Base-by-base conservation (phyloP, 2,888 invertebrate genomes). In the Phania funesta region DNA sequence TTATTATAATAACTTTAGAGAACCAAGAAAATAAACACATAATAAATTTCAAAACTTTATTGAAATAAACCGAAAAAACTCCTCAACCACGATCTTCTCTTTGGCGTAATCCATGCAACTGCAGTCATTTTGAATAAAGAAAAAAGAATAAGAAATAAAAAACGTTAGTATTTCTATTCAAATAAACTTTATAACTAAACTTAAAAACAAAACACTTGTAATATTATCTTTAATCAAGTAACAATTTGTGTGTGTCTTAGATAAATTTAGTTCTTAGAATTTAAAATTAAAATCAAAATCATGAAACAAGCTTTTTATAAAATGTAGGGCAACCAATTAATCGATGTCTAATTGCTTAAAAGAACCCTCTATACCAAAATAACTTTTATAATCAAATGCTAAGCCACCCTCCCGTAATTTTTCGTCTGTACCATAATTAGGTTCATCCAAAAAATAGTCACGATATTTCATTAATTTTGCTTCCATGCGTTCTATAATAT, bases 331-430 rank as follows among this genome's bases (percentile, higher is more conserved):
- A 50, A 9, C 64, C 74, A 67, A 67, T 86, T 78, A 91, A 87
- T 91, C 91, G 56, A 91, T 86, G 74, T 89, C 87, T 75, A 91
- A 81, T 85, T 89, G 88, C 8, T 90, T 86, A 81, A 91, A 91
- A 3, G 90, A 90, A 7, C 91, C 91, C 32, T 89, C 88, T 13
- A 88, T 86, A 1, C 91, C 91, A 79, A 91, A 90, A 7, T 87
- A 84, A 35, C 86, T 86, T 16, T 89, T 86, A 41, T 85, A 84
- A 22, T 82, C 77, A 3, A 84, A 77, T n/a, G 85, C 77, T 24
- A 83, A 81, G 29, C 86, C 73, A 60, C 56, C 80, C 26, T 87
- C 86, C 3, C 90, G 86, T 26, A 90, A 75, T 65, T 88, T 89
- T 70, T 90, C 90, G 18, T 88, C 84, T 16, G 87, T 85, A 13